A percentile compares a stretch with the other conserved stretches of the same genome.
Conservation (phyloP, 2,797 vertebrate genomes). For the Antennarius maculatus region DNA sequence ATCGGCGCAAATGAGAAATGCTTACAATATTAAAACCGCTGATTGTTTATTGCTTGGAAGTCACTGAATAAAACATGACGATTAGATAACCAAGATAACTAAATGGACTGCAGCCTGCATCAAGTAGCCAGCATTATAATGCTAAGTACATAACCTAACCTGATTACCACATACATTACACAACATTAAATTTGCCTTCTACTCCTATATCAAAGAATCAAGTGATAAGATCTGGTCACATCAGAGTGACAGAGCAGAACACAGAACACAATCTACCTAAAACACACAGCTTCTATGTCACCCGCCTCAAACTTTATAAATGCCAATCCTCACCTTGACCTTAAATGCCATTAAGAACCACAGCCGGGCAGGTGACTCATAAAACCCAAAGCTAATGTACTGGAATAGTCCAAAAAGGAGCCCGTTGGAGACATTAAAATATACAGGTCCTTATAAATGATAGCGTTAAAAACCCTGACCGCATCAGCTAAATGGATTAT, state of each 20-base stretch:
- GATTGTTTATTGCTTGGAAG: constrained; percentile 39
- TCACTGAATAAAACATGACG: constrained; percentile 43
- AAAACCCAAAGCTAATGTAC: constrained; percentile 90
- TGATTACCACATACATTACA: constrained; percentile 32
- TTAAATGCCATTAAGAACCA: constrained; percentile 76
- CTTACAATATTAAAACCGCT: constrained; percentile 9
- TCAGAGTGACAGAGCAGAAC: constrained; percentile 51
- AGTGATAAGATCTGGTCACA: constrained; percentile 37
- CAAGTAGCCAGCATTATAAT: constrained; percentile 18
- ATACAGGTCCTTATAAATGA: constrained; percentile 97
- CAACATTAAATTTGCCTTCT: constrained; percentile 29
- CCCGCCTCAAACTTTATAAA: constrained; percentile 86
- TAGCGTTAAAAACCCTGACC: constrained; percentile 94
- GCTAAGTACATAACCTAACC: constrained; percentile 33
- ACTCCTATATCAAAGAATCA: constrained; percentile 29
- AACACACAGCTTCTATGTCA: constrained; percentile 70
- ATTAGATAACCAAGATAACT: constrained; percentile 40
- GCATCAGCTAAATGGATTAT: constrained; percentile 99
- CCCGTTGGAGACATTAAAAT: constrained; percentile 92
- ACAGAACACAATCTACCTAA: constrained; percentile 63
- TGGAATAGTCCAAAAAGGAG: constrained; percentile 86
- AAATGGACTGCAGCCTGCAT: constrained; percentile 22
- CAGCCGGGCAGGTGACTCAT: constrained; percentile 85
- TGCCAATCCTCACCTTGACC: constrained; percentile 89
- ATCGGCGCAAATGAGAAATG: constrained; percentile 21